phyloP scores from a whole-genome alignment of 2,113 vertebrate genomes.

The Salminus brasiliensis region DNA sequence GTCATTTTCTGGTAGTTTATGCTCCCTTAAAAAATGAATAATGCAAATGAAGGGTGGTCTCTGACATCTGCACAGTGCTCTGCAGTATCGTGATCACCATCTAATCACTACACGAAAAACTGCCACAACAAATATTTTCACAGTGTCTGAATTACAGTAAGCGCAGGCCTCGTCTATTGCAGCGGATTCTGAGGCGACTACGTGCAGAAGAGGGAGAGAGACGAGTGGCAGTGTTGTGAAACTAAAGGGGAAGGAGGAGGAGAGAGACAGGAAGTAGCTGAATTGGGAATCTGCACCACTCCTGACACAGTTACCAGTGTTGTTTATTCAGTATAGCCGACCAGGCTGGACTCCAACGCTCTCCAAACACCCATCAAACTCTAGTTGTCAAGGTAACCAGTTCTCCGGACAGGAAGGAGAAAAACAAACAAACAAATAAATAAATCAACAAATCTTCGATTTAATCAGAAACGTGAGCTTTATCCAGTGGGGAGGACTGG shows the following conservation, averaged over 20 bases:
- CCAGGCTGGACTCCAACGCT: slow-evolving; percentile 63
- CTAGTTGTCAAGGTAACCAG: slow-evolving; percentile 82
- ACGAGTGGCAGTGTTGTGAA: not conserved
- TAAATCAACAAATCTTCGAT: slow-evolving; percentile 62
- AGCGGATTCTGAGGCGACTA: not conserved
- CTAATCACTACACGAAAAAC: too few species aligned
- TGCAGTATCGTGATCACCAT: too few species aligned
- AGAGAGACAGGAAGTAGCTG: slow-evolving; percentile 22
- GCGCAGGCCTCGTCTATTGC: not conserved
- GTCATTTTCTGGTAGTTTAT: too few species aligned
- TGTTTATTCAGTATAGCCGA: slow-evolving; percentile 71
- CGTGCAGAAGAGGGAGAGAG: not conserved
- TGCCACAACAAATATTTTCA: too few species aligned
- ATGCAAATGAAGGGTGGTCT: too few species aligned
- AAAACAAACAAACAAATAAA: slow-evolving; percentile 61
- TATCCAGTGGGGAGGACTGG: slow-evolving; percentile 26
- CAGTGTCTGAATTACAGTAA: not conserved
- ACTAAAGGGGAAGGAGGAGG: slow-evolving; percentile 11
- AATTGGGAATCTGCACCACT: slow-evolving; percentile 57
- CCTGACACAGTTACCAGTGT: slow-evolving; percentile 72
- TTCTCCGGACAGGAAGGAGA: slow-evolving; percentile 57
- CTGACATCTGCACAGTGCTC: too few species aligned
- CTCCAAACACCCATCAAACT: slow-evolving; percentile 65
- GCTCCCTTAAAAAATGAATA: too few species aligned
- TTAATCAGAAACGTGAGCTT: slow-evolving; percentile 55